Conservation (phyloP, 2,888 invertebrate species). For the Chelonus formosanus region DNA sequence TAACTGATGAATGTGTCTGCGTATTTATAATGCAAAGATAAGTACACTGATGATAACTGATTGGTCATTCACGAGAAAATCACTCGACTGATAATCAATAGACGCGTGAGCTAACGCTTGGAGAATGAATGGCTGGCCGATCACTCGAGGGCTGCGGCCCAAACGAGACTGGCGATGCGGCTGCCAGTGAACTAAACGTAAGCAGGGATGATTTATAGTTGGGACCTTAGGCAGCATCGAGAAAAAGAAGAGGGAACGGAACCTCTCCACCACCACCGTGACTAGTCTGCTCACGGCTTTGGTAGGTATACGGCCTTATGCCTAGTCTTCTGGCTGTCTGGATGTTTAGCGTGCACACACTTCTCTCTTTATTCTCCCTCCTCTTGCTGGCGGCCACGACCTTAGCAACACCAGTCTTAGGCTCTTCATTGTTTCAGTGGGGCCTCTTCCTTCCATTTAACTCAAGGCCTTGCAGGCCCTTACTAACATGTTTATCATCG, state of each 20-base stretch:
- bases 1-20: slow-evolving; percentile 3
- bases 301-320: too few species aligned
- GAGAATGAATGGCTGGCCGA: slow-evolving; percentile 39
- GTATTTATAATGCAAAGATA: not conserved
- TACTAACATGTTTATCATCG: slow-evolving; percentile 13
- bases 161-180: slow-evolving; percentile 28
- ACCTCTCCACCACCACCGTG: too few species aligned
- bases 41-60: slow-evolving; percentile 13
- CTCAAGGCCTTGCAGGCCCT: not conserved
- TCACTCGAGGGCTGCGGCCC: slow-evolving; percentile 22
- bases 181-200: slow-evolving; percentile 35
- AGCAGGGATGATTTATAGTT: slow-evolving; percentile 44
- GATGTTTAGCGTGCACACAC: too few species aligned
- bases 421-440: slow-evolving; percentile 9
- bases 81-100: slow-evolving; percentile 37
- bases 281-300: too few species aligned
- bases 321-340: too few species aligned
- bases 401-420: slow-evolving; percentile 30
- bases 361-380: slow-evolving; percentile 17
- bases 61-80: slow-evolving; percentile 12
- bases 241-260: not conserved
- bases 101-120: slow-evolving; percentile 33
- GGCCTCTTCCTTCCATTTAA: not conserved
- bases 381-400: slow-evolving; percentile 32
- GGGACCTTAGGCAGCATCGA: slow-evolving; percentile 22